Evolutionary conservation across 2,888 invertebrate species (phyloP), one percentile per base, ranked within the genome.

Genomic region (Rhodophaea formosa): DNA sequence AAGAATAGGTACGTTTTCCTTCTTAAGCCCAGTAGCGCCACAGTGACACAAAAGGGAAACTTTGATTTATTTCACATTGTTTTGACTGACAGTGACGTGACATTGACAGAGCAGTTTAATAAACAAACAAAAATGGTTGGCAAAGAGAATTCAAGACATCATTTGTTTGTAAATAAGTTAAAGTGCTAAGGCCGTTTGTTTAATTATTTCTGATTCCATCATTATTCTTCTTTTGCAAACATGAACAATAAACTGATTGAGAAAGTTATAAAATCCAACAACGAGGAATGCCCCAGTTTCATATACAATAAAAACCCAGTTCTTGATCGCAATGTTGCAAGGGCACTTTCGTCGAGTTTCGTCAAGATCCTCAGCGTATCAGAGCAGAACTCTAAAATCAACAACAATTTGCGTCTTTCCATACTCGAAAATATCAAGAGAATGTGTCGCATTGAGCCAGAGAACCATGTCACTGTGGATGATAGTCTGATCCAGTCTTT

Each of bases 241-340:
- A 86, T 88, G 88, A 86, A 86, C 67, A 81, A 72, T 56, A 77
- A 83, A 60, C 63, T 85, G 52, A 81, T 89, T 62, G 72, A 81
- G 61, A 86, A 84, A 69, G 68, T 87, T 1, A 86, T 88, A 44
- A 76, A 75, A 62, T 63, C 75, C 7, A 79, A 77, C 60, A 77
- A 79, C 56, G 69, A 73, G 52, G 57, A 63, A 1, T 85, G 83
- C 45, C 84, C 87, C 17, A 72, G 74, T 53, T 76, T 87, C 12
- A 65, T 66, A 0, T 90, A 79, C n/a, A n/a, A n/a, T 62, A 72
- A 82, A 58, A 88, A 88, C 63, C 83, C 88, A 15, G 67, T 88
- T 10, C 66, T 90, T 0, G 87, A 90, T 59, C 77, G 66, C 70
- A 79, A 82, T 42, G 82, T 88, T 2, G 79, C 88, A 0, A 69